These are phyloP conservation scores for Budorcas taxicolor DNA, from an alignment of 2,113 vertebrate species.

Conservation along the genomic window DNA sequence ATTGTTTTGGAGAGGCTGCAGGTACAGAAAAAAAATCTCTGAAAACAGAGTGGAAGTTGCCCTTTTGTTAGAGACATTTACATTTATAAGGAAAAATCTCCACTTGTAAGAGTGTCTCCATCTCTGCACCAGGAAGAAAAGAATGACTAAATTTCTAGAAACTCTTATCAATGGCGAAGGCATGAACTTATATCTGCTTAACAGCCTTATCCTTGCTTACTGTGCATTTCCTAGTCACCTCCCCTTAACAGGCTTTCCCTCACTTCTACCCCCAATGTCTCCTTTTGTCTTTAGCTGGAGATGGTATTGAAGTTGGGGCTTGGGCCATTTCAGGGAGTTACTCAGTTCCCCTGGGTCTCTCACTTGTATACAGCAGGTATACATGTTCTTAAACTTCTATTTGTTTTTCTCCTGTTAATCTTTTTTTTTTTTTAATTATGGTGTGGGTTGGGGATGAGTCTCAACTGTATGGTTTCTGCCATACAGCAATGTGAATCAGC, in stretches of 20 bases:
- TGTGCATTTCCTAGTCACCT: not conserved
- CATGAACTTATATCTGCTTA: not conserved
- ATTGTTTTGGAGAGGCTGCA: not conserved
- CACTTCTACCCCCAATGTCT: not conserved
- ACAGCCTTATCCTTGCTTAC: not conserved
- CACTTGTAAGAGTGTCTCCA: not conserved
- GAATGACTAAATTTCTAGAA: not conserved
- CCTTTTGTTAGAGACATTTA: not conserved
- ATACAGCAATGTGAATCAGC: not conserved
- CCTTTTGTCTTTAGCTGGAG: not conserved
- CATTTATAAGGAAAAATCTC: not conserved
- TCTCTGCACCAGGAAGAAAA: not conserved
- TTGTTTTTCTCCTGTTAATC: not conserved
- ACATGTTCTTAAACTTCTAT: not conserved
- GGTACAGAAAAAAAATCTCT: not conserved
- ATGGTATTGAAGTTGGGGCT: not conserved
- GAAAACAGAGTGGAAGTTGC: not conserved
- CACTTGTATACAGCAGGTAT: not conserved
- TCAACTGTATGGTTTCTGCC: not conserved
- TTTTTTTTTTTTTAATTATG: not conserved
- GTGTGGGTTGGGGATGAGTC: not conserved
- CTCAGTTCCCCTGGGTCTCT: not conserved
- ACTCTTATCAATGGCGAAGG: not conserved
- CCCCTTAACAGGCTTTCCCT: not conserved
- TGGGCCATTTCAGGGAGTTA: not conserved